A percentile compares a stretch with the other conserved stretches of the same genome.
These are phyloP conservation scores for Osmerus mordax DNA, from an alignment of 2,113 vertebrate genomes.

Conservation along the genomic window DNA sequence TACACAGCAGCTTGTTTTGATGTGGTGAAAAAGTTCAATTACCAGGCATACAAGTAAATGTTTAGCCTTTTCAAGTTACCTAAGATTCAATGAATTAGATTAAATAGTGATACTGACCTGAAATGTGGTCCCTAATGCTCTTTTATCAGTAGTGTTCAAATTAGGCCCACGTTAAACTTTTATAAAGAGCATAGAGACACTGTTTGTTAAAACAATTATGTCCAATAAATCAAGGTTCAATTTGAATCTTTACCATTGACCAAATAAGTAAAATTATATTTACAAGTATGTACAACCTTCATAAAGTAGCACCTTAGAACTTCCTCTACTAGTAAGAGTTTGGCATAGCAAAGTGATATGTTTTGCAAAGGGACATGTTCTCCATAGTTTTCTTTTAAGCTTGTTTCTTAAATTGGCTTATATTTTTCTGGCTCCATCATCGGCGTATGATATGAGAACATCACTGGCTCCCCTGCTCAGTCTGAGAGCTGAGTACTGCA, in stretches of 20 bases:
- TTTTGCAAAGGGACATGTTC: constrained; percentile 5
- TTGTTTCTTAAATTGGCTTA: neutral
- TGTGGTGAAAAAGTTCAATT: neutral
- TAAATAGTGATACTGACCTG: too few species aligned
- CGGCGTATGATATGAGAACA: constrained; percentile 81
- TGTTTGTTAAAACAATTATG: neutral
- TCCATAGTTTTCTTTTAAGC: constrained; percentile 1
- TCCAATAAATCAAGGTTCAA: too few species aligned
- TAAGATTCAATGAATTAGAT: too few species aligned
- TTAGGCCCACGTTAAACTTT: neutral
- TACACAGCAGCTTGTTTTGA: too few species aligned
- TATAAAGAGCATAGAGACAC: neutral
- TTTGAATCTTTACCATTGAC: too few species aligned
- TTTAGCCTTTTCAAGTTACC: too few species aligned
- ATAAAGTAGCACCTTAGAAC: neutral
- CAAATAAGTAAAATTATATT: neutral
- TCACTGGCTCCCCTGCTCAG: constrained; percentile 78
- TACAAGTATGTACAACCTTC: neutral
- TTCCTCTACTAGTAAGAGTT: constrained; percentile 20
- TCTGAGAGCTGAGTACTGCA: constrained; percentile 73
- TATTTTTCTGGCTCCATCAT: constrained; percentile 61
- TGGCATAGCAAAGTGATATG: constrained; percentile 41
- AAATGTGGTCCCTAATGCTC: neutral
- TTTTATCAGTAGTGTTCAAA: neutral
- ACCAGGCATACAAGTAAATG: neutral